Conservation (phyloP, 2,797 vertebrate genomes). For the Lepus oiostolus region DNA sequence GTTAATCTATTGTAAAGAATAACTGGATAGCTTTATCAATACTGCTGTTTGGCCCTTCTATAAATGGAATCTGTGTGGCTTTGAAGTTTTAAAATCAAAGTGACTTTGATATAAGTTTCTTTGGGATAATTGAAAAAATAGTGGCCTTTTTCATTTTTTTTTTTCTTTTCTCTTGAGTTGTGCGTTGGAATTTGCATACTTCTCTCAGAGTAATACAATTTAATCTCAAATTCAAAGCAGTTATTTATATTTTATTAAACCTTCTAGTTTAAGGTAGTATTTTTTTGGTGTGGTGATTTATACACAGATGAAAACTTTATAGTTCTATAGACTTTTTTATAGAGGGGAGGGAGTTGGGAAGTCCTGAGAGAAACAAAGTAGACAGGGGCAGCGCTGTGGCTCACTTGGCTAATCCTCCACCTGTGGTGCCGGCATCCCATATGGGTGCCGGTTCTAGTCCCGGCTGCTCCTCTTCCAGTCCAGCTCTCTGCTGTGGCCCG, state of each 20-base stretch:
- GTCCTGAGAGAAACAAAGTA: conserved; percentile 1
- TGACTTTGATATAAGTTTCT: conserved; percentile 79
- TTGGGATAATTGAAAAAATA: conserved; percentile 75
- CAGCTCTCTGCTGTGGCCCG: too few relatives aligned
- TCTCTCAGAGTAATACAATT: conserved; percentile 68
- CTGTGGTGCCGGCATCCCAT: too few relatives aligned
- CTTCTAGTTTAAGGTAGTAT: conserved; percentile 60
- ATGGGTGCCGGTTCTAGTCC: too few relatives aligned
- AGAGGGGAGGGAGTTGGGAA: background rate
- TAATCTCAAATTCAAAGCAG: conserved; percentile 74
- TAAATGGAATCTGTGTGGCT: conserved; percentile 61
- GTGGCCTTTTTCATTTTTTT: conserved; percentile 56
- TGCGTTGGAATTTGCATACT: conserved; percentile 77
- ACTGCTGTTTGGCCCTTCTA: conserved; percentile 49
- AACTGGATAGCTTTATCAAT: conserved; percentile 57
- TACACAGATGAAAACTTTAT: conserved; percentile 12
- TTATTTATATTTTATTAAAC: conserved; percentile 69
- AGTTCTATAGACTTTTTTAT: background rate
- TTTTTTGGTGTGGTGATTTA: conserved; percentile 58
- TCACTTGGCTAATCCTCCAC: too few relatives aligned
- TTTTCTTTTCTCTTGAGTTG: conserved; percentile 75
- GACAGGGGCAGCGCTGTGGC: background rate
- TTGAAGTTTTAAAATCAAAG: conserved; percentile 83
- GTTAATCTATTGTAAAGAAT: conserved; percentile 62
- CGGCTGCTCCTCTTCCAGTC: too few relatives aligned